Evolutionary conservation across 92 coral and sea anemone genomes (phyloP).

Genomic region (Siderastrea radians): DNA sequence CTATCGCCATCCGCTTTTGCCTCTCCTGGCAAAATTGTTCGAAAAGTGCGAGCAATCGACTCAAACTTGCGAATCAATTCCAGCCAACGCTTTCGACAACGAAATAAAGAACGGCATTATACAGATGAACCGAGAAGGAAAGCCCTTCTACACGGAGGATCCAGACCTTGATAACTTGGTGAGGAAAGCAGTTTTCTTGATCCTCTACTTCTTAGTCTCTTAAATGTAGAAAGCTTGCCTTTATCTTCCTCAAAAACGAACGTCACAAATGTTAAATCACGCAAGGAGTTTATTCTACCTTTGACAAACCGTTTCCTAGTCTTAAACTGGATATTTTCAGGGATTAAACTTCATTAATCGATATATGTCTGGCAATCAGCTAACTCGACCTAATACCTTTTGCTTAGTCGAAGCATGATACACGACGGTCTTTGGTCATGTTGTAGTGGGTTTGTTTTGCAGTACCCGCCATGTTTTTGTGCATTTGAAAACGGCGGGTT

Average conservation of each 20-base stretch:
- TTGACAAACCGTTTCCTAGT: not conserved
- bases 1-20: constrained; percentile 97
- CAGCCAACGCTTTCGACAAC: constrained; percentile 90
- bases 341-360: constrained; percentile 29
- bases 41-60: constrained; percentile 99
- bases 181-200: constrained; percentile 35
- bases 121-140: constrained; percentile 96
- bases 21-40: constrained; percentile 94
- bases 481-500: constrained; percentile 30
- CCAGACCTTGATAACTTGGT: constrained; percentile 95
- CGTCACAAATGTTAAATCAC: not conserved
- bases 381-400: not conserved
- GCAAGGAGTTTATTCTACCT: not conserved
- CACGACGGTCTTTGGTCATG: not conserved
- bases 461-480: constrained; percentile 38
- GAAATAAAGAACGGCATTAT: constrained; percentile 93
- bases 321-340: constrained; percentile 8
- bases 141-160: constrained; percentile 92
- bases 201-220: not conserved
- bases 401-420: not conserved
- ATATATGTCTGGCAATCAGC: not conserved
- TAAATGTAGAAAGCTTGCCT: not conserved
- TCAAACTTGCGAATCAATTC: constrained; percentile 92
- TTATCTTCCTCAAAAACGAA: not conserved
- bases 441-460: constrained; percentile 1